Conservation (phyloP, 2,113 vertebrate genomes). For the Nannospalax galili region DNA sequence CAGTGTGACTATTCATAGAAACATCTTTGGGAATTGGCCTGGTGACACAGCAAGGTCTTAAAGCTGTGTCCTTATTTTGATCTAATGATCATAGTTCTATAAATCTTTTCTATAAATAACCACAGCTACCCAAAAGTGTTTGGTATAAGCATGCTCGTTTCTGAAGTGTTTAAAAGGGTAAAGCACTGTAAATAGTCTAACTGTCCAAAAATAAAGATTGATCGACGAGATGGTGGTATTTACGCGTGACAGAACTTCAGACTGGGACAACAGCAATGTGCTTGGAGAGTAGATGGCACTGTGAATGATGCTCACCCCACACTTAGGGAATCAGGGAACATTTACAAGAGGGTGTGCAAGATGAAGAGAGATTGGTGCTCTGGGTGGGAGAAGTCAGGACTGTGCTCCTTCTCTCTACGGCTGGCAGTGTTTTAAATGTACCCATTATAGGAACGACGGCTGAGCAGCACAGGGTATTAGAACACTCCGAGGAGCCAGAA, state of each 20-base stretch:
- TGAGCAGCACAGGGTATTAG: fast-evolving
- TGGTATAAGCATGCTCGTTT: fast-evolving
- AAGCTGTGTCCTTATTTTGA: background rate
- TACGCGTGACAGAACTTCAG: background rate
- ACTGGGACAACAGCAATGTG: background rate
- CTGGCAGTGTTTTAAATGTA: background rate
- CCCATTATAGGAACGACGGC: fast-evolving
- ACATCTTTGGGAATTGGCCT: background rate
- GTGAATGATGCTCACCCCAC: fast-evolving
- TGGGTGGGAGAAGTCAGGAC: fast-evolving
- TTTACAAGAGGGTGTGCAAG: fast-evolving
- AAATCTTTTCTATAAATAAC: background rate
- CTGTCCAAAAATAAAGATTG: background rate
- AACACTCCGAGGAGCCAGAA: background rate
- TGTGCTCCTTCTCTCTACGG: fast-evolving
- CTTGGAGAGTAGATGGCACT: fast-evolving
- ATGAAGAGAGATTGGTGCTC: fast-evolving
- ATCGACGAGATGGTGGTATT: background rate
- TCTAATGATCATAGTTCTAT: background rate
- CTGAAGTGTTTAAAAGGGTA: background rate
- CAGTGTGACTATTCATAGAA: fast-evolving
- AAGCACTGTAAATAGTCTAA: background rate
- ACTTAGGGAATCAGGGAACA: fast-evolving
- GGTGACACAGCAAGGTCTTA: background rate
- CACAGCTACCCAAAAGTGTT: background rate